A percentile compares a stretch with the other conserved stretches of the same genome.
Evolutionary conservation across 2,797 vertebrate species (phyloP).

Genomic region (Choloepus didactylus): DNA sequence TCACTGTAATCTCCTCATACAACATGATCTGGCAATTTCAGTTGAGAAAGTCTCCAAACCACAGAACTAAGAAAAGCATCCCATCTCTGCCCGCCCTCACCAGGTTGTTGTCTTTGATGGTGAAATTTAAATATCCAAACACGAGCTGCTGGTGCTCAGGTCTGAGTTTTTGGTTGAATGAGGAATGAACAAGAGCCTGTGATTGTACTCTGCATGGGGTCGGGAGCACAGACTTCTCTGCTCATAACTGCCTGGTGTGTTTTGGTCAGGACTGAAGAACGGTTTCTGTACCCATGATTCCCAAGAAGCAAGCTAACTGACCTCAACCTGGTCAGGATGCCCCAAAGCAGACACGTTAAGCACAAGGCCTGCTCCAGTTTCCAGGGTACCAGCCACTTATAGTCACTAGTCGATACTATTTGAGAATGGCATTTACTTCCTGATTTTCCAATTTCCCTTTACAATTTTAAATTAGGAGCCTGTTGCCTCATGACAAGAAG

Average conservation of each 20-base stretch:
- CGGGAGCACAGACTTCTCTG: neutral
- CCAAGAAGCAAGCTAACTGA: neutral
- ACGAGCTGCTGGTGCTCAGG: neutral
- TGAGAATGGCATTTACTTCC: neutral
- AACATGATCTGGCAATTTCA: neutral
- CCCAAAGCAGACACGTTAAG: neutral
- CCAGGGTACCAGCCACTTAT: neutral
- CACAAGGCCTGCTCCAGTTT: neutral
- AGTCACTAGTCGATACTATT: neutral
- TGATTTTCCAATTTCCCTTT: constrained; percentile 26
- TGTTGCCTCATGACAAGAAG: neutral
- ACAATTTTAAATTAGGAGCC: constrained; percentile 49
- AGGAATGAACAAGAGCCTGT: neutral
- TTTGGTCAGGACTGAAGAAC: constrained; percentile 36
- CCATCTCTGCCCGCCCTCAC: neutral
- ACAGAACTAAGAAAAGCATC: neutral
- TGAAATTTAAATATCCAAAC: constrained; percentile 46
- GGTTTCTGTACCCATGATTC: neutral
- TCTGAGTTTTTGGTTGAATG: neutral
- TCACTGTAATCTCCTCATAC: neutral
- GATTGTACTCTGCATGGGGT: neutral
- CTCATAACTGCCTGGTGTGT: neutral
- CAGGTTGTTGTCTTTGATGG: neutral
- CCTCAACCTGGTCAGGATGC: neutral
- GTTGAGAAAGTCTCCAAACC: neutral